Conservation (phyloP, 2,797 vertebrate genomes). For the Octomys mimax region DNA sequence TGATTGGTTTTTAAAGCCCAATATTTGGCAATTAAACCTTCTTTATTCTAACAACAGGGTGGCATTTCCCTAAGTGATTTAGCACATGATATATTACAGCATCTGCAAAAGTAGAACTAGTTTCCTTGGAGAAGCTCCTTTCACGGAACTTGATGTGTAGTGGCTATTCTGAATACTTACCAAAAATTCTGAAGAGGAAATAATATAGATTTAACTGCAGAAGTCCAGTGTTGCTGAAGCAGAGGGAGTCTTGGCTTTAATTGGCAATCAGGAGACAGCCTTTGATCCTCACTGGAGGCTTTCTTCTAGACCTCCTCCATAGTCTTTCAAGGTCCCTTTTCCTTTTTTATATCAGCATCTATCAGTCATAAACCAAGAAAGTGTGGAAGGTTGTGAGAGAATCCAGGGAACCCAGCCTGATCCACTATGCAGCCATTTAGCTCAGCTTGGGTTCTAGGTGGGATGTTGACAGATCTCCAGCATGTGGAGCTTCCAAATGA, state of each 20-base stretch:
- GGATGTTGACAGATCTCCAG: background rate
- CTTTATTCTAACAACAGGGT: conserved; percentile 69
- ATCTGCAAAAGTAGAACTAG: conserved; percentile 17
- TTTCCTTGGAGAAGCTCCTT: conserved; percentile 27
- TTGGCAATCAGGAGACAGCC: background rate
- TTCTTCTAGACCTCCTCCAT: background rate
- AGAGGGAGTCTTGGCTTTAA: background rate
- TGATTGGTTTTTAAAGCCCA: conserved; percentile 83
- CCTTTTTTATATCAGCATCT: background rate
- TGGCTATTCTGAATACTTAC: background rate
- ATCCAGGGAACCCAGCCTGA: background rate
- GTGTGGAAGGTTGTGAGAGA: no score
- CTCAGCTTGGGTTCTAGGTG: background rate
- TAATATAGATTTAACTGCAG: background rate
- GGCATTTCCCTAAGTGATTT: conserved; percentile 67
- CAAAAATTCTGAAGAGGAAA: background rate
- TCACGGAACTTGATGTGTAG: background rate
- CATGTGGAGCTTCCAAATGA: background rate
- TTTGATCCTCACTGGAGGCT: background rate
- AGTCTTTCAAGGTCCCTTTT: background rate
- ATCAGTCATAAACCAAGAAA: background rate
- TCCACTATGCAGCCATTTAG: background rate
- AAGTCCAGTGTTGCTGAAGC: background rate
- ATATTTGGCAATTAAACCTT: conserved; percentile 81
- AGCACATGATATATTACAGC: conserved; percentile 32